These are phyloP conservation scores for Cyaniris semiargus DNA, from an alignment of 2,888 invertebrate genomes.

Conservation along the genomic window DNA sequence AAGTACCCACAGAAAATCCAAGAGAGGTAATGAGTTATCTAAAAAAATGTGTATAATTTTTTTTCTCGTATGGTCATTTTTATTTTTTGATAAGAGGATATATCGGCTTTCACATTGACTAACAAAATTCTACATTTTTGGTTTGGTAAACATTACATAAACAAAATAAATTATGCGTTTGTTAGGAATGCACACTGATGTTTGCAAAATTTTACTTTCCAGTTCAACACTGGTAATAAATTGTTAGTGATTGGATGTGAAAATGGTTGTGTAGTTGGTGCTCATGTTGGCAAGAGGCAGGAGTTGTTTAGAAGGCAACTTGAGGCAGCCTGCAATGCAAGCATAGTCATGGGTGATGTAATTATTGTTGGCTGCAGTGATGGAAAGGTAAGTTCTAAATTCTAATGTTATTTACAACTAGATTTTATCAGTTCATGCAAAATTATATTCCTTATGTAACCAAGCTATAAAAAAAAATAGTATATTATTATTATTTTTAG, in stretches of 20 bases:
- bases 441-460: no score
- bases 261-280: slow-evolving; percentile 77
- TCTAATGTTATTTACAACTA: not conserved
- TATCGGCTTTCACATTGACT: not conserved
- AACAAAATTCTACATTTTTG: not conserved
- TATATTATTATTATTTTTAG: no score
- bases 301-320: slow-evolving; percentile 62
- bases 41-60: slow-evolving; percentile 46
- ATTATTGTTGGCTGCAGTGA: slow-evolving; percentile 81
- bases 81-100: no score
- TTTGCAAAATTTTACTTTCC: slow-evolving; percentile 47
- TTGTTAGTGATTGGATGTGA: slow-evolving; percentile 82
- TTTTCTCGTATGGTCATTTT: not conserved
- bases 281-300: slow-evolving; percentile 78
- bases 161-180: no score
- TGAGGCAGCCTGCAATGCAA: slow-evolving; percentile 80
- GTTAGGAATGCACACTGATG: not conserved
- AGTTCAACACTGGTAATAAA: slow-evolving; percentile 83
- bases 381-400: slow-evolving; percentile 70
- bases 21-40: slow-evolving; percentile 52
- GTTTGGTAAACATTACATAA: not conserved
- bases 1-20: slow-evolving; percentile 58
- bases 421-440: not conserved
- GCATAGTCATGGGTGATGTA: slow-evolving; percentile 71
- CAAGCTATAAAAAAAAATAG: no score